Evolutionary conservation across 2,113 vertebrate species (phyloP).

Genomic region (Oryzias celebensis): DNA sequence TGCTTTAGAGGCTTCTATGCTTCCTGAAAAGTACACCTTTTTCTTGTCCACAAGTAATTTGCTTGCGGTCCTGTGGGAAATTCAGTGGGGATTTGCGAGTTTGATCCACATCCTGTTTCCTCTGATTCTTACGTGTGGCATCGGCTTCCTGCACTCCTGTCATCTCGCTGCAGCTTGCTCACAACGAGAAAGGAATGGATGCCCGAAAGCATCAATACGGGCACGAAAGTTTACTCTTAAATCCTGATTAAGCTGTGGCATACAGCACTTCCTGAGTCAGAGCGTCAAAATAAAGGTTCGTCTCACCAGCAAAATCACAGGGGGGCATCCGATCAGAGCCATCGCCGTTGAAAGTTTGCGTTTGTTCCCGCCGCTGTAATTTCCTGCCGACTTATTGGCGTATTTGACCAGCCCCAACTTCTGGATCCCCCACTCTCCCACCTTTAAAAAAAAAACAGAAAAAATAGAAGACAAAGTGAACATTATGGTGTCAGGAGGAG

Average conservation of each 20-base stretch:
- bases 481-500: conserved; percentile 3
- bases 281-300: conserved; percentile 3
- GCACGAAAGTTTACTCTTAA: conserved; percentile 23
- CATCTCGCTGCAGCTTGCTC: neutral
- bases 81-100: conserved; percentile 24
- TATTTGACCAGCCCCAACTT: conserved; percentile 93
- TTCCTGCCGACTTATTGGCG: conserved; percentile 87
- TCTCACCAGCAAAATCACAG: conserved; percentile 92
- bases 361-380: conserved; percentile 95
- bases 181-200: conserved; percentile 12
- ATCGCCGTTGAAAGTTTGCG: conserved; percentile 97
- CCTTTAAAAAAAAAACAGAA: conserved; percentile 67
- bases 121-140: neutral
- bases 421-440: conserved; percentile 94
- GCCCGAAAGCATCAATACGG: conserved; percentile 25
- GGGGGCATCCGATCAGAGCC: conserved; percentile 92
- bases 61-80: conserved; percentile 43
- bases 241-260: conserved; percentile 11
- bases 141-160: conserved; percentile 6
- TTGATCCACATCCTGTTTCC: conserved; percentile 19
- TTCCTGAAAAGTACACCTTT: conserved; percentile 7
- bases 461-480: conserved; percentile 13
- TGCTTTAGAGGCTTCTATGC: too few species aligned
- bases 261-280: neutral
- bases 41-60: conserved; percentile 24